These are phyloP conservation scores for Eciton burchellii DNA, from an alignment of 1,140 invertebrate species.

Conservation along the genomic window DNA sequence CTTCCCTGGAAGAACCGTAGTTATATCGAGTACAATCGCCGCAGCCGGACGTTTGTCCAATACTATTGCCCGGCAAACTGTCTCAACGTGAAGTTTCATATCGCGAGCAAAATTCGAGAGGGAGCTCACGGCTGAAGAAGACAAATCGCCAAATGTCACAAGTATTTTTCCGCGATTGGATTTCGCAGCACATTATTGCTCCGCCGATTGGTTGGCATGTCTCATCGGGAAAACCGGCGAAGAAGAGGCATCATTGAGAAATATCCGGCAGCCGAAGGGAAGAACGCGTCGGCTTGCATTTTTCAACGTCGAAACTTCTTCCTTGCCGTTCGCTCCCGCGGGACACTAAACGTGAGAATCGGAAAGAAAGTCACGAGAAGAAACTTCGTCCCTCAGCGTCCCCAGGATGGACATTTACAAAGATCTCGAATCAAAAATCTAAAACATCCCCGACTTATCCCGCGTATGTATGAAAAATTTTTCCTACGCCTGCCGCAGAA, in stretches of 20 bases:
- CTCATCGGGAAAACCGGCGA: not conserved
- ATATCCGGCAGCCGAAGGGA: slow-evolving; percentile 36
- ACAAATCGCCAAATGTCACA: slow-evolving; percentile 56
- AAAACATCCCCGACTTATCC: slow-evolving; percentile 22
- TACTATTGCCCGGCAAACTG: slow-evolving; percentile 32
- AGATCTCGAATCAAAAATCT: slow-evolving; percentile 62
- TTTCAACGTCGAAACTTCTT: slow-evolving; percentile 72
- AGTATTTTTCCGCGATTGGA: slow-evolving; percentile 55
- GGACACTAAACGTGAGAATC: slow-evolving; percentile 60
- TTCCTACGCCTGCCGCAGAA: not conserved
- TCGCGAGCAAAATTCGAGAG: not conserved
- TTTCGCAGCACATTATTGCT: slow-evolving; percentile 20
- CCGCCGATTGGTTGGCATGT: slow-evolving; percentile 21
- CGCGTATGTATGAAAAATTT: slow-evolving; percentile 52
- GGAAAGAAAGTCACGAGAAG: slow-evolving; percentile 62
- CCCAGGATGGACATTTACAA: slow-evolving; percentile 59
- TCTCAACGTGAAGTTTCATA: slow-evolving; percentile 54
- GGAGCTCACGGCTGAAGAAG: slow-evolving; percentile 8
- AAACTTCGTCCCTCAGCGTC: slow-evolving; percentile 51
- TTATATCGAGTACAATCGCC: slow-evolving; percentile 48
- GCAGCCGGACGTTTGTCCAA: slow-evolving; percentile 36
- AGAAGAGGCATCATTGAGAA: slow-evolving; percentile 59
- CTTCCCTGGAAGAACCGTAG: slow-evolving; percentile 31
- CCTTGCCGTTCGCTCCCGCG: slow-evolving; percentile 28
- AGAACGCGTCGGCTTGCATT: slow-evolving; percentile 57